phyloP scores from a whole-genome alignment of 2,797 vertebrate genomes.

The Poecilia wingei region DNA sequence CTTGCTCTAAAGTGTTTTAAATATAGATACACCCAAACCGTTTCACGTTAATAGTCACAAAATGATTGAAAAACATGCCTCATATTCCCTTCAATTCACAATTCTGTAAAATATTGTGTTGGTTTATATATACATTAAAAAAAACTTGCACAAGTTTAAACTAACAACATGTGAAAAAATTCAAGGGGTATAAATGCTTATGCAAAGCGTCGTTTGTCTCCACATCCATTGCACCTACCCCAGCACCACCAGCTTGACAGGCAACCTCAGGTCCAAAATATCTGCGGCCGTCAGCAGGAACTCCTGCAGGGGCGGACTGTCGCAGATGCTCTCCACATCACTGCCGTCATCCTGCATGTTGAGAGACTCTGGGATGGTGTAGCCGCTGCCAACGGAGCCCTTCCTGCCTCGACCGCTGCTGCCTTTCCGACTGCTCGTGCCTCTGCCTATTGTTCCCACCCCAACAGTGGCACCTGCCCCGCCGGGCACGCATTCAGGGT shows the following conservation, averaged over 20 bases:
- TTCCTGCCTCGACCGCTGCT: conserved; percentile 73
- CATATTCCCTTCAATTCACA: not conserved
- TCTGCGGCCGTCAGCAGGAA: conserved; percentile 96
- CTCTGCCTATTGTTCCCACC: conserved; percentile 69
- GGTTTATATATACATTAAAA: not conserved
- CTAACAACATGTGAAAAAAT: not conserved
- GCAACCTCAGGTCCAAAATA: conserved; percentile 92
- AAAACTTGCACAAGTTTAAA: not conserved
- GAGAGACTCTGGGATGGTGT: conserved; percentile 94
- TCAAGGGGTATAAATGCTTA: not conserved
- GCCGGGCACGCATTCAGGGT: conserved; percentile 76
- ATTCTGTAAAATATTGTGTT: not conserved
- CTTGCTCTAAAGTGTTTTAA: not conserved
- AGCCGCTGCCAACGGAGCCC: conserved; percentile 78
- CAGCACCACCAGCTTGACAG: conserved; percentile 93
- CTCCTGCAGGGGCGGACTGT: conserved; percentile 96
- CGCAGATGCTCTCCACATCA: conserved; percentile 93
- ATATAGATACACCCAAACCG: not conserved
- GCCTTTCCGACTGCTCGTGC: conserved; percentile 68
- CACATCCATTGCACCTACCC: conserved; percentile 74
- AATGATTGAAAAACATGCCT: not conserved
- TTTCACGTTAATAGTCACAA: not conserved
- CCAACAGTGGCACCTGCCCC: conserved; percentile 63
- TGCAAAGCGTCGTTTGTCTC: not conserved
- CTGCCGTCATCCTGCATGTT: conserved; percentile 93